phyloP scores from a whole-genome alignment of 2,888 invertebrate species.

The Escarpia spicata region DNA sequence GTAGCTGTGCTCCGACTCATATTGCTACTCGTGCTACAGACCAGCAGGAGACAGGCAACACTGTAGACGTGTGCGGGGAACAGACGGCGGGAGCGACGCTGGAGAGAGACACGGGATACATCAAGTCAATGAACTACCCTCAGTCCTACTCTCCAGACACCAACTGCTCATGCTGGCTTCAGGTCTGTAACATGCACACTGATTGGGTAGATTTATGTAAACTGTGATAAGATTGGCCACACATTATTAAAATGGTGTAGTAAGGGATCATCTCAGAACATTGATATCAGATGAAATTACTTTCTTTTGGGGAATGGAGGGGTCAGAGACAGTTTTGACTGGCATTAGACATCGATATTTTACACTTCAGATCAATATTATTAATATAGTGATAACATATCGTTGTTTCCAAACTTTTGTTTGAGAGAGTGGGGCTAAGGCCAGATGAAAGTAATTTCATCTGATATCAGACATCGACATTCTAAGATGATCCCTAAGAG shows the following conservation, averaged over 20 bases:
- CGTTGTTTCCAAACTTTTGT: too few relatives aligned
- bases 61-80: conserved; percentile 1
- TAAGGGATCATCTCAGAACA: too few relatives aligned
- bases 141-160: neutral
- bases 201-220: neutral
- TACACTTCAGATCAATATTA: too few relatives aligned
- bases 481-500: neutral
- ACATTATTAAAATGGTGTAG: neutral
- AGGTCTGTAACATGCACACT: neutral
- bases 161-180: conserved; percentile 9
- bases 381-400: too few relatives aligned
- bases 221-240: neutral
- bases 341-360: too few relatives aligned
- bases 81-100: neutral
- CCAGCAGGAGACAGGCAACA: neutral
- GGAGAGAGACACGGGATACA: neutral
- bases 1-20: too few relatives aligned
- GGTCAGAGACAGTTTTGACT: too few relatives aligned
- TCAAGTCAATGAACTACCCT: conserved; percentile 18
- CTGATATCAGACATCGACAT: too few relatives aligned
- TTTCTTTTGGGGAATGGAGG: too few relatives aligned
- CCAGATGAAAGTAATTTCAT: too few relatives aligned
- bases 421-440: too few relatives aligned
- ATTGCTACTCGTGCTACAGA: neutral
- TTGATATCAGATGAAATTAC: too few relatives aligned